Conservation (phyloP, 1,140 invertebrate genomes). For the Heliconius himera region DNA sequence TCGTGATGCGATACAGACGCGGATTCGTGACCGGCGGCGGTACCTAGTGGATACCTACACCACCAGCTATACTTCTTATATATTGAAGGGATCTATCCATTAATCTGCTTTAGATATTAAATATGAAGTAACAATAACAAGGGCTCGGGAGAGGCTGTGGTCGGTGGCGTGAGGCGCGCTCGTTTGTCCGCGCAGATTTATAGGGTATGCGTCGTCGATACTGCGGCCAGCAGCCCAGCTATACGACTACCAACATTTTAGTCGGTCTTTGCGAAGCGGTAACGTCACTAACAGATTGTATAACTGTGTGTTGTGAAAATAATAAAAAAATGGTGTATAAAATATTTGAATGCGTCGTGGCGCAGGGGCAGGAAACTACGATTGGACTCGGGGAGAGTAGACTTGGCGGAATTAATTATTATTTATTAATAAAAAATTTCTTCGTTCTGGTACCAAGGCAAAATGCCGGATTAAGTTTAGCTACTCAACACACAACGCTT, state of each 20-base stretch:
- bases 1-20: slow-evolving; percentile 2
- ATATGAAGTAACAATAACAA: background rate
- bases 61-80: background rate
- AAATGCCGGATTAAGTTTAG: too few relatives aligned
- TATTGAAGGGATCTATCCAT: slow-evolving; percentile 13
- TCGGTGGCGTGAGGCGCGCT: slow-evolving; percentile 46
- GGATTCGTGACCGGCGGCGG: slow-evolving; percentile 1
- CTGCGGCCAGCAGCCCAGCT: background rate
- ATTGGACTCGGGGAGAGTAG: too few relatives aligned
- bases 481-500: too few relatives aligned
- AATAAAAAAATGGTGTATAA: too few relatives aligned
- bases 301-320: slow-evolving; percentile 6
- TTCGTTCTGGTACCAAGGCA: too few relatives aligned
- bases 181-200: slow-evolving; percentile 52
- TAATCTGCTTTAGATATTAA: background rate
- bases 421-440: too few relatives aligned
- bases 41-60: background rate
- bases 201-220: slow-evolving; percentile 42
- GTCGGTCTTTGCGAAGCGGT: background rate
- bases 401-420: too few relatives aligned
- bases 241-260: background rate
- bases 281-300: background rate
- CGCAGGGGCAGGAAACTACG: too few relatives aligned
- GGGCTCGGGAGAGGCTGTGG: slow-evolving; percentile 6
- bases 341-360: too few relatives aligned